Evolutionary conservation across 2,113 vertebrate genomes (phyloP).

Genomic region (Cephalopterus ornatus): DNA sequence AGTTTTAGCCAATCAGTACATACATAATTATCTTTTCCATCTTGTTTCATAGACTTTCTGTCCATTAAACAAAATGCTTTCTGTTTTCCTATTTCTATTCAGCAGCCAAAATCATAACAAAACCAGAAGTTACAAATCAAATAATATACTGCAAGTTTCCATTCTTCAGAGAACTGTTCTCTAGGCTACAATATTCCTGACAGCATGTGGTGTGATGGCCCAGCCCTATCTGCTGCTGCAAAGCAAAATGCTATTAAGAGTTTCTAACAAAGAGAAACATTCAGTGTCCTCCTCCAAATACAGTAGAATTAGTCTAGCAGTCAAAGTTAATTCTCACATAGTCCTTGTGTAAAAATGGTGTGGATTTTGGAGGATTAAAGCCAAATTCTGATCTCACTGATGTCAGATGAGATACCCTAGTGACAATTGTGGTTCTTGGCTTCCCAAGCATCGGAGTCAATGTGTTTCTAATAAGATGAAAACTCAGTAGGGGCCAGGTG

Average conservation of each 20-base stretch:
- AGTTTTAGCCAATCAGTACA: not conserved
- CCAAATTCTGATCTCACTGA: constrained; percentile 56
- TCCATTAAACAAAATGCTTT: not conserved
- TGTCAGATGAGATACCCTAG: constrained; percentile 37
- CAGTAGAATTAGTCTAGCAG: not conserved
- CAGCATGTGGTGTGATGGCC: not conserved
- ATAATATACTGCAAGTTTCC: not conserved
- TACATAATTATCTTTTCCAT: not conserved
- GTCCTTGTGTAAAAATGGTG: not conserved
- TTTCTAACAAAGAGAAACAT: not conserved
- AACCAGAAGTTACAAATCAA: not conserved
- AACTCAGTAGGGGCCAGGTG: constrained; percentile 6
- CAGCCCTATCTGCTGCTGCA: not conserved
- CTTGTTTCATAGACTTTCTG: not conserved
- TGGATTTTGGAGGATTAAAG: not conserved
- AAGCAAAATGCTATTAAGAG: not conserved
- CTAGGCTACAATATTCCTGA: not conserved
- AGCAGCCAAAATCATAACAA: not conserved
- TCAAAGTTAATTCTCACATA: constrained; percentile 18
- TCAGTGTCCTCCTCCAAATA: not conserved
- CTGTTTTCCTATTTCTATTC: not conserved
- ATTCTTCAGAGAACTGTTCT: not conserved
- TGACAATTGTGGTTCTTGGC: constrained; percentile 43
- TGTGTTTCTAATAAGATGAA: constrained; percentile 50
- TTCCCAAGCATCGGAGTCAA: not conserved